Evolutionary conservation across 2,888 invertebrate genomes (phyloP).

Genomic region (Drosophila falleni): DNA sequence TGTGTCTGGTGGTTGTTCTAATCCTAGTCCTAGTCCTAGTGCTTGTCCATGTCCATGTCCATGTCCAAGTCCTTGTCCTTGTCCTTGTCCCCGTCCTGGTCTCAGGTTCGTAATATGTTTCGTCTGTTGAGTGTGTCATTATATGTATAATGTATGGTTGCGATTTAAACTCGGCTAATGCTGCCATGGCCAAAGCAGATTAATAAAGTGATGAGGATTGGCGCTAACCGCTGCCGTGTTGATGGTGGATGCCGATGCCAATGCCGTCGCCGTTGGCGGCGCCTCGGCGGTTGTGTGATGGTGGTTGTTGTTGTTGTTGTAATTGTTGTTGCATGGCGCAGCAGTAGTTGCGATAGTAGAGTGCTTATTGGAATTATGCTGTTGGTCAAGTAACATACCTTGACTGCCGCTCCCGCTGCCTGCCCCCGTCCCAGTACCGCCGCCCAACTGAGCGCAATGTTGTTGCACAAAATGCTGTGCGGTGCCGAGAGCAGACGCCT

Average conservation of each 20-base stretch:
- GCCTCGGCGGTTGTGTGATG: constrained; percentile 70
- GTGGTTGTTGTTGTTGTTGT: constrained; percentile 76
- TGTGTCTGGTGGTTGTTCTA: constrained; percentile 1
- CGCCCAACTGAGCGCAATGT: constrained; percentile 80
- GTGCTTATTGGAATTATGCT: constrained; percentile 83
- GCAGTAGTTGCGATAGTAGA: constrained; percentile 79
- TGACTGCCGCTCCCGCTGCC: constrained; percentile 74
- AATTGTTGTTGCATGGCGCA: constrained; percentile 78
- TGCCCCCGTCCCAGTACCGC: constrained; percentile 46
- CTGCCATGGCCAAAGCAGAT: constrained; percentile 84
- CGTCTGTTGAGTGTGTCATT: constrained; percentile 46
- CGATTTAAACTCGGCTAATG: constrained; percentile 68
- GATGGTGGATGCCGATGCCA: constrained; percentile 58
- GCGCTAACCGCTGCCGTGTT: constrained; percentile 64
- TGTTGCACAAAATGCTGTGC: constrained; percentile 78
- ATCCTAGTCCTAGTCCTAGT: constrained; percentile 16
- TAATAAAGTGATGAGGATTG: constrained; percentile 84
- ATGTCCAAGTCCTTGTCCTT: constrained; percentile 6
- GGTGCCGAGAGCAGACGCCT: constrained; percentile 44
- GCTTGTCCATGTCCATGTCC: constrained; percentile 13
- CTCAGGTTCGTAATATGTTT: constrained; percentile 45
- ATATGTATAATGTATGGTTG: constrained; percentile 47
- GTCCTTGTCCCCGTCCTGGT: constrained; percentile 15
- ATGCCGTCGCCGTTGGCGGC: constrained; percentile 42
- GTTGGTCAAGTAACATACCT: constrained; percentile 85